Evolutionary conservation across 2,888 invertebrate species (phyloP), one percentile per base, ranked within the genome.

Genomic region (Glaucopsyche alexis): DNA sequence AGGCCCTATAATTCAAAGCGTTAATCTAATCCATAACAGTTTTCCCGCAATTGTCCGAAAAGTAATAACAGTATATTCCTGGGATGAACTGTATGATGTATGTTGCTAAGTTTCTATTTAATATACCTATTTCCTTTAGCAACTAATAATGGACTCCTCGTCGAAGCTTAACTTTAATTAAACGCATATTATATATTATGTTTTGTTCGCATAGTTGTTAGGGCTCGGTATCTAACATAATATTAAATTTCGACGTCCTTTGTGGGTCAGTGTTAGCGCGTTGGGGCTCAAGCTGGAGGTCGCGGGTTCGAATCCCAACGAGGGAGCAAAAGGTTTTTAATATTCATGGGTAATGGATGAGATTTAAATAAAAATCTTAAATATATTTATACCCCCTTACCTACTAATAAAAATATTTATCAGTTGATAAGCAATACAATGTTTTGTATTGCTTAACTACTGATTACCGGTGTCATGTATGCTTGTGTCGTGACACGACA

Each of bases 11-110:
- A 47, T 47, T 19, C 29, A 11, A 7, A 47, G 2, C 49, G 49
- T 47, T 86, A 85, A 87, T 86, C 82, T 85, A 79, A 75, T 81
- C 81, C 83, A 84, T 86, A 85, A 84, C 13, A 69, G 13, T 29
- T 47, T 29, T 29, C 82, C 81, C 81, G 82, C 82, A 84, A 82
- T 81, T 80, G 79, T 78, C 78, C 75, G 78, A 77, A 79, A 81
- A 83, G 81, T 84, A 84, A 86, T 86, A 86, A 85, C 82, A 82
- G 81, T 79, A 80, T 80, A 78, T 76, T 75, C 72, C 55, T 74
- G 29, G 2, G 29, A 69, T 69, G 69, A 69, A 14, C 69, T 49
- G 47, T 19, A 71, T 49, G 69, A 47, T 69, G 11, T 40, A 66
- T 67, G 19, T 42, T 42, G 45, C 42, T 7, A 29, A 49, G 69